Evolutionary conservation across 2,888 invertebrate species (phyloP).

Genomic region (Phyllotreta striolata): DNA sequence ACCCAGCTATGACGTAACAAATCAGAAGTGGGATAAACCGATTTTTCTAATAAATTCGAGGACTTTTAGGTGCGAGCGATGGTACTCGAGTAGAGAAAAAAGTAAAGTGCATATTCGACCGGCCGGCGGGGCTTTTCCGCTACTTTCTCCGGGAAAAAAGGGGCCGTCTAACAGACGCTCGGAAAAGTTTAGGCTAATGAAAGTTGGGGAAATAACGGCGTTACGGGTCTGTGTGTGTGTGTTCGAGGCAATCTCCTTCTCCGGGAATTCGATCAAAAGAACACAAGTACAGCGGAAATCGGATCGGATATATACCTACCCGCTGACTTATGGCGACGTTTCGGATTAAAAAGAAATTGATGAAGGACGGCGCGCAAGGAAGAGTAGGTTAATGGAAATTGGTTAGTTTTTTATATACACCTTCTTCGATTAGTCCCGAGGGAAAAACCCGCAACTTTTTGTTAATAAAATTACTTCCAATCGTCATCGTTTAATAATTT

Average conservation of each 20-base stretch:
- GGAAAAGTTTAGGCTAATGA: background rate
- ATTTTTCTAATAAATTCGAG: too few species aligned
- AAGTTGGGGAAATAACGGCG: background rate
- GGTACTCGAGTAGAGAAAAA: too few species aligned
- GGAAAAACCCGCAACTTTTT: background rate
- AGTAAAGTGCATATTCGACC: constrained; percentile 29
- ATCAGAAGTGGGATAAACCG: too few species aligned
- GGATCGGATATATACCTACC: constrained; percentile 9
- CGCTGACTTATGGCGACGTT: constrained; percentile 18
- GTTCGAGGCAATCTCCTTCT: constrained; percentile 10
- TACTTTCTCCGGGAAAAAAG: constrained; percentile 28
- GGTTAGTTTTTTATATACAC: constrained; percentile 20
- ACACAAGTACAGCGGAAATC: constrained; percentile 4
- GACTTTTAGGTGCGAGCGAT: too few species aligned
- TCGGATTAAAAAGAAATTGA: constrained; percentile 21
- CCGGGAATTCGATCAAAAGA: constrained; percentile 16
- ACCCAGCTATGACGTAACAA: too few species aligned
- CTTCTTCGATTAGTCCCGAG: constrained; percentile 14
- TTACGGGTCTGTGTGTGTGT: too few species aligned
- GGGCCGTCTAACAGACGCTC: too few species aligned
- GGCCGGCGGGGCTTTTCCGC: constrained; percentile 29
- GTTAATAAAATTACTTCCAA: too few species aligned
- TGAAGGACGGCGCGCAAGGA: constrained; percentile 12
- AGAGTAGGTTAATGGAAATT: constrained; percentile 19
- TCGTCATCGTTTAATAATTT: too few species aligned